Conservation (phyloP, 2,113 vertebrate species). For the Phyllopteryx taeniolatus region DNA sequence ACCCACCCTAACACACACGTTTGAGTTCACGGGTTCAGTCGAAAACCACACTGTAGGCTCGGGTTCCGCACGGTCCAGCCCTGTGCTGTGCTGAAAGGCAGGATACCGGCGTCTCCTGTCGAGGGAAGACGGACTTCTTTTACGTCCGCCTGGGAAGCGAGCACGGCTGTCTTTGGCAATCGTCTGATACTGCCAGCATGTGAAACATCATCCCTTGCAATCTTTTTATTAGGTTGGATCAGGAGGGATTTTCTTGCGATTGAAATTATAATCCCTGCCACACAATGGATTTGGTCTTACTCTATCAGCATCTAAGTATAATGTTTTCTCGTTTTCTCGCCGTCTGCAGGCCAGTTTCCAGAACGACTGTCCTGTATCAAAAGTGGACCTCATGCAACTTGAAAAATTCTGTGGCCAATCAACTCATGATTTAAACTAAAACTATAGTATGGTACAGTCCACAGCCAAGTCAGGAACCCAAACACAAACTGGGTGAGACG, state of each 20-base stretch:
- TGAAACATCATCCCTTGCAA: conserved; percentile 40
- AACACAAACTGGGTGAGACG: too few relatives aligned
- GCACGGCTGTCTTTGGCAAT: conserved; percentile 53
- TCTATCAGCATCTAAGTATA: too few relatives aligned
- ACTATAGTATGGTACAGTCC: too few relatives aligned
- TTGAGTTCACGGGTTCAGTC: conserved; percentile 62
- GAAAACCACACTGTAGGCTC: conserved; percentile 50
- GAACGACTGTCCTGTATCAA: too few relatives aligned
- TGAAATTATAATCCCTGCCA: not conserved
- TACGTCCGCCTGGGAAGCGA: conserved; percentile 57
- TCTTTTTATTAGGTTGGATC: conserved; percentile 36
- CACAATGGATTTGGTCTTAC: not conserved
- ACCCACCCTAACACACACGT: conserved; percentile 17
- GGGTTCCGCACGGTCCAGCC: conserved; percentile 34
- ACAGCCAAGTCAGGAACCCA: too few relatives aligned
- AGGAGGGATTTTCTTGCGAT: conserved; percentile 25
- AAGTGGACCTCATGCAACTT: too few relatives aligned
- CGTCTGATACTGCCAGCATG: conserved; percentile 43
- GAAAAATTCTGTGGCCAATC: too few relatives aligned
- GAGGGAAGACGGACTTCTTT: conserved; percentile 69
- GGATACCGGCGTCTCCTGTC: conserved; percentile 65
- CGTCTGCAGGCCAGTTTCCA: too few relatives aligned
- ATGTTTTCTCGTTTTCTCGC: too few relatives aligned
- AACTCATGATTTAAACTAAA: too few relatives aligned
- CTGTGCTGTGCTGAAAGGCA: conserved; percentile 68